phyloP scores from a whole-genome alignment of 1,140 invertebrate species.

The Dreissena polymorpha region DNA sequence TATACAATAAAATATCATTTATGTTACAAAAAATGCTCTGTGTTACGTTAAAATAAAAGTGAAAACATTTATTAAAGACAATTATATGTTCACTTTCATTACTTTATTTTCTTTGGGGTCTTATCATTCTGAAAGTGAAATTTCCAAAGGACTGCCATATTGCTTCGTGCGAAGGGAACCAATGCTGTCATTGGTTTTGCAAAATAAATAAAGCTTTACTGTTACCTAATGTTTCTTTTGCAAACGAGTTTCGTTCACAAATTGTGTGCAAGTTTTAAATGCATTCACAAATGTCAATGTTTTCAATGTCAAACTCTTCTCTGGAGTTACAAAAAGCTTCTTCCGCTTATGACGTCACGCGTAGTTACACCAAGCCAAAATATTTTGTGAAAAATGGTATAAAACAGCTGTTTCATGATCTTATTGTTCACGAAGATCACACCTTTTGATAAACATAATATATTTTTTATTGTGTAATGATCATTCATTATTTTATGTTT shows the following conservation, averaged over 20 bases:
- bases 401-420: no score
- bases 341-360: slow-evolving; percentile 61
- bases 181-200: background rate
- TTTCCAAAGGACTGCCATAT: background rate
- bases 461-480: no score
- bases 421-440: no score
- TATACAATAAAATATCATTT: no score
- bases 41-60: background rate
- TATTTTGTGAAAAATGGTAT: slow-evolving; percentile 29
- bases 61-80: background rate
- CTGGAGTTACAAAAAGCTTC: background rate
- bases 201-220: background rate
- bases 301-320: no score
- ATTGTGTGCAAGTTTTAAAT: no score
- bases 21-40: no score
- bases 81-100: background rate
- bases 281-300: no score
- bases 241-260: no score
- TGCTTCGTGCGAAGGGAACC: background rate
- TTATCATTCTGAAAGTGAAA: background rate
- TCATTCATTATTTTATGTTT: no score
- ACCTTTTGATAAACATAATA: no score
- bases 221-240: no score
- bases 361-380: slow-evolving; percentile 65
- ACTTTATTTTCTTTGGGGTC: background rate